phyloP scores from a whole-genome alignment of 2,113 vertebrate genomes.

The Spea multiplicata region DNA sequence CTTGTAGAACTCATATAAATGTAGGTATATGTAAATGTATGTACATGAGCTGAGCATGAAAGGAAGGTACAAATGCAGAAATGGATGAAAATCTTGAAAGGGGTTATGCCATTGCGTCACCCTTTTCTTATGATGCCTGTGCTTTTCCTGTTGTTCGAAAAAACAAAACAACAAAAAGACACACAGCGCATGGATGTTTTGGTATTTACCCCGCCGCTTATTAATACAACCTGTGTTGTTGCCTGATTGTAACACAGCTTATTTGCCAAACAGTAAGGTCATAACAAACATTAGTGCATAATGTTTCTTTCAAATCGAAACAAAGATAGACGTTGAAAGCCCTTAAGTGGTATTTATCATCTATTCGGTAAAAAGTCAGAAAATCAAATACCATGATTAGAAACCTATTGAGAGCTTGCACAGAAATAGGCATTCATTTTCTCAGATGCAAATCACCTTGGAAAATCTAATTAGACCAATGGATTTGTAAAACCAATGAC shows the following conservation, averaged over 20 bases:
- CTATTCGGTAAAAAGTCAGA: conserved; percentile 18
- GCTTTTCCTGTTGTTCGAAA: no score
- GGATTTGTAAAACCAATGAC: conserved; percentile 16
- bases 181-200: neutral
- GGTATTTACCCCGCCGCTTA: conserved; percentile 1
- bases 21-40: no score
- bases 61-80: no score
- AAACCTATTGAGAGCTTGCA: neutral
- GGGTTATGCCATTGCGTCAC: no score
- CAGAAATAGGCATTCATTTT: conserved; percentile 25
- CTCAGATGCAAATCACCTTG: conserved; percentile 16
- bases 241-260: conserved; percentile 8
- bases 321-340: neutral
- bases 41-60: no score
- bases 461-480: conserved; percentile 1
- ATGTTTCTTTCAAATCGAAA: conserved; percentile 21
- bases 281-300: conserved; percentile 18
- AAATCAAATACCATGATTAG: conserved; percentile 24
- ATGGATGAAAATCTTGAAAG: no score
- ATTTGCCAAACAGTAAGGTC: conserved; percentile 22
- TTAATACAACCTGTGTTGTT: conserved; percentile 3
- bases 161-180: neutral
- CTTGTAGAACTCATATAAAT: no score
- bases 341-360: conserved; percentile 15
- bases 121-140: no score